Percentiles rank a stretch among this genome's conserved stretches.
Evolutionary conservation across 2,113 vertebrate genomes (phyloP).

Genomic region (Misgurnus mizolepis): DNA sequence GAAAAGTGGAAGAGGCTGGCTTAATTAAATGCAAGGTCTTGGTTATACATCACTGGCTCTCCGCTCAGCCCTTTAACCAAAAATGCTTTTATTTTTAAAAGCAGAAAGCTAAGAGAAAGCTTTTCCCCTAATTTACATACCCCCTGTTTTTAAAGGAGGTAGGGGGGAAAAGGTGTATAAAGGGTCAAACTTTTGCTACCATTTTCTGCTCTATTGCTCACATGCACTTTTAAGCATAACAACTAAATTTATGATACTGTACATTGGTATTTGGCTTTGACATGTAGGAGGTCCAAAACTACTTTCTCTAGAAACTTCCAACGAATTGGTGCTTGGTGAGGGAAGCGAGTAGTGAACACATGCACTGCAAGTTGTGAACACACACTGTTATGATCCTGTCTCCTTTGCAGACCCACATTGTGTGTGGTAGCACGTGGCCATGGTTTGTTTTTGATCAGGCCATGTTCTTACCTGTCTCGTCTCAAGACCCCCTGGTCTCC

Average conservation of each 20-base stretch:
- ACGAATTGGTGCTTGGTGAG: too few species aligned
- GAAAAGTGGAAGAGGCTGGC: conserved; percentile 61
- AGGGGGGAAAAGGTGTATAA: conserved; percentile 23
- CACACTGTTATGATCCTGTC: too few species aligned
- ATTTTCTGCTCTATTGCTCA: conserved; percentile 45
- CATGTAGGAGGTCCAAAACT: too few species aligned
- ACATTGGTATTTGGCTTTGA: too few species aligned
- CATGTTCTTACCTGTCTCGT: too few species aligned
- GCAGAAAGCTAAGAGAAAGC: conserved; percentile 59
- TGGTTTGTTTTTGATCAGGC: too few species aligned
- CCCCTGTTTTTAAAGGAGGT: conserved; percentile 23
- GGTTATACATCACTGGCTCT: conserved; percentile 69
- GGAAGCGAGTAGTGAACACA: too few species aligned
- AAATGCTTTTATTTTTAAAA: conserved; percentile 54
- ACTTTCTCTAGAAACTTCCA: too few species aligned
- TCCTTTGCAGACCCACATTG: too few species aligned
- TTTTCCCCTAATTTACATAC: conserved; percentile 44
- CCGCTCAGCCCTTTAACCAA: conserved; percentile 66
- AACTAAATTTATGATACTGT: conserved; percentile 10
- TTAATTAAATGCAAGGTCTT: conserved; percentile 77
- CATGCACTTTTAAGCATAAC: conserved; percentile 3
- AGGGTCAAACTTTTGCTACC: conserved; percentile 54
- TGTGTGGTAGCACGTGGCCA: too few species aligned
- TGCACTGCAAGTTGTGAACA: too few species aligned
- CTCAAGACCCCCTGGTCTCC: too few species aligned